Base-by-base conservation (phyloP, 2,888 invertebrate species). In the Oligia latruncula region DNA sequence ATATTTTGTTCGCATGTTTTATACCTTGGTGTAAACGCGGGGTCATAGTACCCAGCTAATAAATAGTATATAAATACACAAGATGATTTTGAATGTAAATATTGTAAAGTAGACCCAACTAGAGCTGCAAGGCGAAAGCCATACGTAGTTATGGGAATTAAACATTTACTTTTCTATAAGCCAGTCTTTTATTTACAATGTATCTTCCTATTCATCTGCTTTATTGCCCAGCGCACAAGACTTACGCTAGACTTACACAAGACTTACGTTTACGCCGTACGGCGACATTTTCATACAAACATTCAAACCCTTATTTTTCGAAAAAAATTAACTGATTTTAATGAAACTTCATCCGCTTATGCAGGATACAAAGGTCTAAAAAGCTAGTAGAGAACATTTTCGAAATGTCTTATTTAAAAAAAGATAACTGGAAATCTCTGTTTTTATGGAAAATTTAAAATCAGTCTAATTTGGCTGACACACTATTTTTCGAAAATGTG, bases 131-230 rank as follows among this genome's bases (percentile, higher is more conserved):
- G n/a, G 65, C 29, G n/a, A 49, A 68, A 81, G 43, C 77, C 68
- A 67, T 68, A 74, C 65, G 8, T 66, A 76, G 68, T 81, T 83
- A 84, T 82, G 81, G 40, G 78, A 88, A 87, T 89, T 80, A 89
- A 89, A 88, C 13, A 79, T 80, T 81, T 79, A 85, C 64, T 82
- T 86, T 87, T 85, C 6, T 71, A 46, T 81, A 71, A 83, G 76
- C 11, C 6, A 20, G 17, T 62, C 0, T 49, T 77, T 89, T 89
- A 85, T 88, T 89, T 83, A 74, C 68, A 64, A 64, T 40, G 17
- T 17, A 13, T 23, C 2, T 49, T 55, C 55, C 62, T n/a, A 64
- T 66, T 58, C 9, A n/a, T 58, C 58, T 70, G 49, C 15, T 82
- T 43, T 60, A 60, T 23, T 65, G 23, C 20, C 35, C 40, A 55